Evolutionary conservation across 2,797 vertebrate genomes (phyloP).

Genomic region (Chaetodon trifasciatus): DNA sequence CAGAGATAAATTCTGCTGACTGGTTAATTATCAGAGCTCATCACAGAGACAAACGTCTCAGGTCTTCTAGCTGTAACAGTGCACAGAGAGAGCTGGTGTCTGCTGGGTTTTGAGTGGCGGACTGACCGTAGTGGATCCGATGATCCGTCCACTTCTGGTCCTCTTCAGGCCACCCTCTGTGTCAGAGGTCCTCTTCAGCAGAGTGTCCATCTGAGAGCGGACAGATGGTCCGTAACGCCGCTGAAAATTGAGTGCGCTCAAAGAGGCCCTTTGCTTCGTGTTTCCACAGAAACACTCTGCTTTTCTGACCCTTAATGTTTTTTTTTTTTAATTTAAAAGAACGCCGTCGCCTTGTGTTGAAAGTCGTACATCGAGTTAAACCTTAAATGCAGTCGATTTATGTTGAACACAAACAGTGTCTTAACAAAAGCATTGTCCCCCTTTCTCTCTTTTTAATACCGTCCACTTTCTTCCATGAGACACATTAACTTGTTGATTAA

Average conservation of each 20-base stretch:
- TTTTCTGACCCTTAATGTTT: no score
- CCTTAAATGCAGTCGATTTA: background rate
- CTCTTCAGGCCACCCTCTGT: slow-evolving; percentile 83
- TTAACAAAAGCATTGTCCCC: background rate
- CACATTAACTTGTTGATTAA: background rate
- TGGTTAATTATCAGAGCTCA: background rate
- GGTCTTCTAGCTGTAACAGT: background rate
- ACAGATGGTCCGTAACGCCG: slow-evolving; percentile 53
- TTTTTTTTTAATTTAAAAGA: background rate
- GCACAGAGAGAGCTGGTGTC: accelerated
- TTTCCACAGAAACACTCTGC: slow-evolving; percentile 22
- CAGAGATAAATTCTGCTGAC: background rate
- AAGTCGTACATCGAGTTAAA: background rate
- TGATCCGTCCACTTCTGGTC: slow-evolving; percentile 90
- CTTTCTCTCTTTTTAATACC: no score
- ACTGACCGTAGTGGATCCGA: slow-evolving; percentile 71
- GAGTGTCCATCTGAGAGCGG: slow-evolving; percentile 75
- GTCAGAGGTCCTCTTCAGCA: slow-evolving; percentile 83
- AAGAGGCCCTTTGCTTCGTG: slow-evolving; percentile 17
- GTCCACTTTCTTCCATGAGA: background rate
- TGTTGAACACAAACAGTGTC: no score
- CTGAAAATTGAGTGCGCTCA: background rate
- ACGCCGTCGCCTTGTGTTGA: background rate
- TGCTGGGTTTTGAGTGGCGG: slow-evolving; percentile 6
- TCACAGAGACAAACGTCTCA: background rate